Percentiles rank a stretch among this genome's conserved stretches.
phyloP scores from a whole-genome alignment of 2,797 vertebrate genomes.

The Labeo calbasu region DNA sequence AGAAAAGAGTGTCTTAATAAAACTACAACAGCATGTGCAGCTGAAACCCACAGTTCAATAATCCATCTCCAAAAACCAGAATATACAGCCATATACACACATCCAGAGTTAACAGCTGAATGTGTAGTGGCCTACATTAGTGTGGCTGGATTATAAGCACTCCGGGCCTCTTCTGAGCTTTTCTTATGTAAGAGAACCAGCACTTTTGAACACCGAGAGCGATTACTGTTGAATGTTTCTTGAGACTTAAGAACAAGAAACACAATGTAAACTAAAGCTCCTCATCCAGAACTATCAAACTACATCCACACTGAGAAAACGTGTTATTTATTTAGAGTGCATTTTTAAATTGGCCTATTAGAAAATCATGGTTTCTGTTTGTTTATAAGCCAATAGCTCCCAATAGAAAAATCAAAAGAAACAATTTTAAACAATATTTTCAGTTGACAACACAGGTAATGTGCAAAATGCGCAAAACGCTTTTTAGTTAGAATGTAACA shows the following conservation, averaged over 20 bases:
- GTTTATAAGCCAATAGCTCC: too few relatives aligned
- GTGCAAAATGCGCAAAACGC: too few relatives aligned
- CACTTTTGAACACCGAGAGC: background rate
- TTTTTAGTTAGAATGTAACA: too few relatives aligned
- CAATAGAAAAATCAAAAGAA: too few relatives aligned
- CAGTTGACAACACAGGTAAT: too few relatives aligned
- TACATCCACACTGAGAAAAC: too few relatives aligned
- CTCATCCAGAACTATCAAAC: background rate
- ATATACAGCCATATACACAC: background rate
- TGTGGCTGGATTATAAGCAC: background rate
- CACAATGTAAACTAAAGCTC: background rate
- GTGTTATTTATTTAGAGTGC: too few relatives aligned
- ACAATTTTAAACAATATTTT: too few relatives aligned
- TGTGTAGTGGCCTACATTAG: background rate
- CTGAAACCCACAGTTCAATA: background rate
- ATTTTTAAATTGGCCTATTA: too few relatives aligned
- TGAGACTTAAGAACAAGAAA: background rate
- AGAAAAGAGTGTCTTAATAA: background rate
- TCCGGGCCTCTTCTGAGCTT: background rate
- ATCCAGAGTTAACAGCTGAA: background rate
- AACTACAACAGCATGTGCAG: background rate
- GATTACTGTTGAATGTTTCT: background rate
- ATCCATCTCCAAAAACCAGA: background rate
- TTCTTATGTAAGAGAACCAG: background rate
- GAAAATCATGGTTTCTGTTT: too few relatives aligned